Evolutionary conservation across 2,888 invertebrate species (phyloP).

Genomic region (Dynastes grantii): DNA sequence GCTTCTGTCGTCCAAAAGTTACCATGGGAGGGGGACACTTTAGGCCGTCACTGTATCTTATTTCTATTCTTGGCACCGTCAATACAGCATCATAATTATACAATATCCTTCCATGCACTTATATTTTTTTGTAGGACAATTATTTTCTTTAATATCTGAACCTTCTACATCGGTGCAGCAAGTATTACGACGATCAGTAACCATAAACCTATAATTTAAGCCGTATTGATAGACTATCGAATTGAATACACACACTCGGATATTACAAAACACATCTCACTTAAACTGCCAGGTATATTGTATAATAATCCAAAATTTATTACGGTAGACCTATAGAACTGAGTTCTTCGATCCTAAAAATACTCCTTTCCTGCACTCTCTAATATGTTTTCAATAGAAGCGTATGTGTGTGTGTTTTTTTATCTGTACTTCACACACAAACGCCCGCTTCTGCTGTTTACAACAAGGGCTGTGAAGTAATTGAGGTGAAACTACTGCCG

Average conservation of each 20-base stretch:
- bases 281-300: not conserved
- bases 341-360: slow-evolving; percentile 6
- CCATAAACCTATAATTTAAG: slow-evolving; percentile 31
- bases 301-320: slow-evolving; percentile 23
- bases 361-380: not conserved
- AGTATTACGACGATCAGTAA: no score
- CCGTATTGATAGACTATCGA: slow-evolving; percentile 16
- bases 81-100: not conserved
- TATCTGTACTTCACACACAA: slow-evolving; percentile 30
- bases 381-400: not conserved
- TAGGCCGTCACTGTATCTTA: no score
- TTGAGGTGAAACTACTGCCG: slow-evolving; percentile 41
- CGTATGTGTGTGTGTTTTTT: slow-evolving; percentile 23
- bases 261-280: slow-evolving; percentile 15
- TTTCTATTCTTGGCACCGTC: no score
- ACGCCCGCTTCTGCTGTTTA: slow-evolving; percentile 28
- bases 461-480: slow-evolving; percentile 38
- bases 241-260: slow-evolving; percentile 5
- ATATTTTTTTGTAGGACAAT: not conserved
- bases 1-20: no score
- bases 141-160: not conserved
- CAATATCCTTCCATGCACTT: not conserved
- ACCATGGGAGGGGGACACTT: no score
- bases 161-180: not conserved
- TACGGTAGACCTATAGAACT: not conserved